A percentile compares a stretch with the other conserved stretches of the same genome.
Evolutionary conservation across 37 sponge, comb jelly and placozoan genomes (phyloP).

Genomic region (Petrosia ficiformis): DNA sequence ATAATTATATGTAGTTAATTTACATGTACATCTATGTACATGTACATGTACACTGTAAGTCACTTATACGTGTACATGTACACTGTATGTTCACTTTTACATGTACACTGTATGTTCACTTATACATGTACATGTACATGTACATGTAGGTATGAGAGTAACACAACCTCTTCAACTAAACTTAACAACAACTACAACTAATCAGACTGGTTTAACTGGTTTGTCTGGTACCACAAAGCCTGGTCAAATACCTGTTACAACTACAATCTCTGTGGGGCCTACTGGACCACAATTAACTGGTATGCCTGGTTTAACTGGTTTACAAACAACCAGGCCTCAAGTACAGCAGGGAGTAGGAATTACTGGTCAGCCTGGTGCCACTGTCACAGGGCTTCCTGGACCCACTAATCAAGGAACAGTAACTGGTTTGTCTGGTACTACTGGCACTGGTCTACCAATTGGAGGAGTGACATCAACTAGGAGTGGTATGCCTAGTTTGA

Average conservation of each 20-base stretch:
- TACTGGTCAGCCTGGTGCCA: neutral
- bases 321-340: neutral
- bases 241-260: neutral
- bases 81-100: too few species aligned
- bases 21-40: too few species aligned
- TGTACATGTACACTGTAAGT: too few species aligned
- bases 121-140: too few species aligned
- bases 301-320: neutral
- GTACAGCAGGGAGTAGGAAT: neutral
- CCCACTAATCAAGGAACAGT: neutral
- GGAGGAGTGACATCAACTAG: neutral
- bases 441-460: too few species aligned
- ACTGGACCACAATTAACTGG: neutral
- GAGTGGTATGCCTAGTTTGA: neutral
- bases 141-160: neutral
- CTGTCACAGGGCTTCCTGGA: slow-evolving; percentile 4
- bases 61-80: too few species aligned
- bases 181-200: neutral
- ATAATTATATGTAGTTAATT: too few species aligned
- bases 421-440: neutral
- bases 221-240: neutral
- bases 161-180: neutral
- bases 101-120: too few species aligned
- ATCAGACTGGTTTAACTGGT: slow-evolving; percentile 16
- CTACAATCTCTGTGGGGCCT: neutral